phyloP scores from a whole-genome alignment of 2,888 invertebrate genomes.

The Poecilus cupreus region DNA sequence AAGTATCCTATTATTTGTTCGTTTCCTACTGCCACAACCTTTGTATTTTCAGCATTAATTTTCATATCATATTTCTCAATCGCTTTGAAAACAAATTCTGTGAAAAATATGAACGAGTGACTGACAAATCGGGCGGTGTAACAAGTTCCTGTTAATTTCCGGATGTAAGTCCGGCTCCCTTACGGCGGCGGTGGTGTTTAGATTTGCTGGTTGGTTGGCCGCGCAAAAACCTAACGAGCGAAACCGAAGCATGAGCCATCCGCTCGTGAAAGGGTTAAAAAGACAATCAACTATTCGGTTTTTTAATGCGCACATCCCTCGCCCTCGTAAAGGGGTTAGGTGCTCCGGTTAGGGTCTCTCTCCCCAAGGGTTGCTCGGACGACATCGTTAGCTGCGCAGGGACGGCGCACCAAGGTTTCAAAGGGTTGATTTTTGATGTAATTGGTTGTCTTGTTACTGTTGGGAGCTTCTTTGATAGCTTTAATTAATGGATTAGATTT shows the following conservation, averaged over 20 bases:
- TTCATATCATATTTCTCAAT: too few species aligned
- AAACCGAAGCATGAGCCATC: neutral
- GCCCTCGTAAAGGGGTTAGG: constrained; percentile 24
- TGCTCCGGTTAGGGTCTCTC: neutral
- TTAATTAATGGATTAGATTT: constrained; percentile 27
- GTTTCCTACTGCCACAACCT: too few species aligned
- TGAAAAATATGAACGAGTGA: too few species aligned
- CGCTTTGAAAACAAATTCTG: too few species aligned
- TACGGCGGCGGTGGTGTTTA: neutral
- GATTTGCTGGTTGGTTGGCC: constrained; percentile 5
- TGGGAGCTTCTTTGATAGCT: constrained; percentile 11
- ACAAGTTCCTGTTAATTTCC: too few species aligned
- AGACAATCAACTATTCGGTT: constrained; percentile 45
- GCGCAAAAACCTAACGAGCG: constrained; percentile 27
- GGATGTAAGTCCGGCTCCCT: neutral
- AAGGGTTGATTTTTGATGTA: constrained; percentile 20
- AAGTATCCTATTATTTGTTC: too few species aligned
- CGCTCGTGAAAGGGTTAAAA: constrained; percentile 36
- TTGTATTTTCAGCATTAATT: too few species aligned
- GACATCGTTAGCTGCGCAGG: constrained; percentile 30
- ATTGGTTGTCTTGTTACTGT: constrained; percentile 36
- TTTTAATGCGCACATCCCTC: constrained; percentile 36
- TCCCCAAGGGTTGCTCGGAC: constrained; percentile 15
- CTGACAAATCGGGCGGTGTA: too few species aligned
- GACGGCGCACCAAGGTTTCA: constrained; percentile 2